A percentile compares a stretch with the other conserved stretches of the same genome.
phyloP scores from a whole-genome alignment of 2,888 invertebrate species.

The Ophion ellenae region DNA sequence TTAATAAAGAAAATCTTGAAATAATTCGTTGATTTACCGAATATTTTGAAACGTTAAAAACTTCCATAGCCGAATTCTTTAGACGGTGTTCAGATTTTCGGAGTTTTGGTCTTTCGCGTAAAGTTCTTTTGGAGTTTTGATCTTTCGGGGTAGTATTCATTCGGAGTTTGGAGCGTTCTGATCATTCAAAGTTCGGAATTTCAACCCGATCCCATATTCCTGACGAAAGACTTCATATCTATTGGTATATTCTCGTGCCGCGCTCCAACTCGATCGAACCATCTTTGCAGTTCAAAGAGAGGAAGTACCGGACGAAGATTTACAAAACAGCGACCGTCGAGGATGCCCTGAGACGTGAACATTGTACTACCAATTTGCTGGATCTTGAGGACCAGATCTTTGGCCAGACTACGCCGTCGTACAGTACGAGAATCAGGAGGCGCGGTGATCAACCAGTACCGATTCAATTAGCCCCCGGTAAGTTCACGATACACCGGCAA shows the following conservation, averaged over 20 bases:
- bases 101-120: no score
- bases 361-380: constrained; percentile 75
- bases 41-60: no score
- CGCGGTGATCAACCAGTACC: constrained; percentile 87
- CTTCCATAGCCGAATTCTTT: no score
- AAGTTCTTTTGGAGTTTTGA: no score
- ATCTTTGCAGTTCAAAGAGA: constrained; percentile 77
- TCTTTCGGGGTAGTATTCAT: no score
- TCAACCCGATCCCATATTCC: no score
- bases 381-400: constrained; percentile 68
- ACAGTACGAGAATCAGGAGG: constrained; percentile 81
- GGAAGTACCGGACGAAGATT: constrained; percentile 77
- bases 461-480: constrained; percentile 82
- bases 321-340: constrained; percentile 76
- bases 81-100: no score
- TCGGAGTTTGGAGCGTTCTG: no score
- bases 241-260: background rate
- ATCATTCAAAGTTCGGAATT: no score
- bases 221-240: no score
- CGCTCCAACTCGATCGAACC: background rate
- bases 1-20: no score
- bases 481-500: constrained; percentile 12
- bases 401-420: constrained; percentile 34
- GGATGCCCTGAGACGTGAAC: constrained; percentile 77
- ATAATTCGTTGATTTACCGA: no score